These are phyloP conservation scores for Danio kyathit DNA, from an alignment of 2,797 vertebrate species.

Conservation along the genomic window DNA sequence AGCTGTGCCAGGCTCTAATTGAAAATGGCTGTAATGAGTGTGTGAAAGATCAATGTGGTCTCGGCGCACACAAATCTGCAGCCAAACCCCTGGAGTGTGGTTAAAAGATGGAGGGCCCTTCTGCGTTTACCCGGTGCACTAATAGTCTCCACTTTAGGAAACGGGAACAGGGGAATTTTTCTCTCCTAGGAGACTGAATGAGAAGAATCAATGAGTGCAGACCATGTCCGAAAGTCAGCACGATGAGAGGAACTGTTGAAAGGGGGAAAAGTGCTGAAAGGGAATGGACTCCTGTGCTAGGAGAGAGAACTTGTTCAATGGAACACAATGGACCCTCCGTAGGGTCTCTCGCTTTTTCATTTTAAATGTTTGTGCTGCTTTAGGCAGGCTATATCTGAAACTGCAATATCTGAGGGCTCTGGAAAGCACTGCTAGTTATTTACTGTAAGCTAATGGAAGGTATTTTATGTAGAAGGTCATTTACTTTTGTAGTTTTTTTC, in stretches of 20 bases:
- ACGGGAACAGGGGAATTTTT: conserved; percentile 52
- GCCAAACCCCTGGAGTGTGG: conserved; percentile 58
- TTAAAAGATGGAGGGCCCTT: conserved; percentile 56
- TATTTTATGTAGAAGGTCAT: no score
- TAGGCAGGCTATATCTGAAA: conserved; percentile 15
- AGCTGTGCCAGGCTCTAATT: conserved; percentile 65
- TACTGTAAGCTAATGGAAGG: neutral
- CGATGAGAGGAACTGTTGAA: conserved; percentile 50
- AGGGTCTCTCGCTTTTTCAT: conserved; percentile 22
- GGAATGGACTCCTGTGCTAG: conserved; percentile 43
- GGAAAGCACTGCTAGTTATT: neutral
- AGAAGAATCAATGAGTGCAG: conserved; percentile 59
- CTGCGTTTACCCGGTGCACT: conserved; percentile 47
- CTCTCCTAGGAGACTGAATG: conserved; percentile 54
- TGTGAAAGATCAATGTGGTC: conserved; percentile 65
- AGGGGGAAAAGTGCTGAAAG: conserved; percentile 45
- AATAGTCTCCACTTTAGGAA: conserved; percentile 59
- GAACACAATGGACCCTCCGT: conserved; percentile 33
- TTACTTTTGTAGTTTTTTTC: no score
- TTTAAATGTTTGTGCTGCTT: conserved; percentile 26
- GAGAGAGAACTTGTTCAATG: conserved; percentile 36
- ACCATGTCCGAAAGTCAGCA: conserved; percentile 58
- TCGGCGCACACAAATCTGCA: conserved; percentile 53
- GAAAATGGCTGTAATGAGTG: conserved; percentile 66
- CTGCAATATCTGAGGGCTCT: neutral